Percentiles rank a stretch among this genome's conserved stretches.
These are phyloP conservation scores for Mastacembelus armatus DNA, from an alignment of 2,797 vertebrate genomes.

Conservation along the genomic window DNA sequence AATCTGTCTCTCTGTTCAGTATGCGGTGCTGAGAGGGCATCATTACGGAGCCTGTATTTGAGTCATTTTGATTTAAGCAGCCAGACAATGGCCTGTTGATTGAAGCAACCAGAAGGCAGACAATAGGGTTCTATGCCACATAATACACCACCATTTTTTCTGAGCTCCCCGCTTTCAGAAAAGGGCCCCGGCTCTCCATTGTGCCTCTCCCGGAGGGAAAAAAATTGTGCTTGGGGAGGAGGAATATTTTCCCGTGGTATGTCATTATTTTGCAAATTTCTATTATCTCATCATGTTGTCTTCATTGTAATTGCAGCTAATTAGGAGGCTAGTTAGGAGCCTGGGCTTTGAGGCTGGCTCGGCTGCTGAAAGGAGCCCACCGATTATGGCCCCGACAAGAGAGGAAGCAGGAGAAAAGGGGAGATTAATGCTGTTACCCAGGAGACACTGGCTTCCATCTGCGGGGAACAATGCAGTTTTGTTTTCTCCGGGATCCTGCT, in stretches of 20 bases:
- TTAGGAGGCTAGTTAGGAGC: constrained; percentile 99
- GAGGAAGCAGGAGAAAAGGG: constrained; percentile 92
- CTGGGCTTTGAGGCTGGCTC: constrained; percentile 99
- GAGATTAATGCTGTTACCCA: constrained; percentile 99
- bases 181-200: constrained; percentile 96
- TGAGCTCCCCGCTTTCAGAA: constrained; percentile 86
- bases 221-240: constrained; percentile 99
- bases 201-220: constrained; percentile 87
- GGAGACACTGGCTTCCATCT: constrained; percentile 99
- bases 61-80: constrained; percentile 99
- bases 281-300: constrained; percentile 99
- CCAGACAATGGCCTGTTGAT: constrained; percentile 99
- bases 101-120: constrained; percentile 98
- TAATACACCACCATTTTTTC: constrained; percentile 99
- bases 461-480: constrained; percentile 99
- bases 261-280: constrained; percentile 99
- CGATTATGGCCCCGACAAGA: constrained; percentile 98
- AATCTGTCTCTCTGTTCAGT: constrained; percentile 91
- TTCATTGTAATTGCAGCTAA: constrained; percentile 99
- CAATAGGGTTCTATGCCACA: constrained; percentile 99
- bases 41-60: constrained; percentile 99
- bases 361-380: constrained; percentile 98
- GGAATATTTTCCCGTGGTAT: constrained; percentile 99
- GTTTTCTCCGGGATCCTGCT: constrained; percentile 98
- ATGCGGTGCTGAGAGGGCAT: constrained; percentile 97